A percentile compares a stretch with the other conserved stretches of the same genome.
Conservation (phyloP, 2,113 vertebrate species). For the Chrysochloris asiatica region DNA sequence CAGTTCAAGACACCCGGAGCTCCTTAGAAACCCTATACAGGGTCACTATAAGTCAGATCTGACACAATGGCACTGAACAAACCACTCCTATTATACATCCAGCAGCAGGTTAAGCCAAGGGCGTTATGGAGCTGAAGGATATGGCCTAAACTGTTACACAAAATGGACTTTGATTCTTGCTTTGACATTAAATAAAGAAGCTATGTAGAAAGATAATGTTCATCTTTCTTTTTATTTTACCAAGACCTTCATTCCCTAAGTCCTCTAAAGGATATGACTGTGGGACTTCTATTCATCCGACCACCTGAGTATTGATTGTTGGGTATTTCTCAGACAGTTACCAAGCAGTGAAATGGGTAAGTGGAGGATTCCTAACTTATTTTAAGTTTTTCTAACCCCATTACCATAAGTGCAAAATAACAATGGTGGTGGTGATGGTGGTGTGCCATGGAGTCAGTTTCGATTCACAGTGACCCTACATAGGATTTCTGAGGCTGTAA, state of each 20-base stretch:
- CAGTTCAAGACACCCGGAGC: too few relatives aligned
- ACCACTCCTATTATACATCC: neutral
- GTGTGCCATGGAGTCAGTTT: too few relatives aligned
- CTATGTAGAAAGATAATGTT: neutral
- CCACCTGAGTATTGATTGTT: neutral
- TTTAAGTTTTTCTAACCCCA: neutral
- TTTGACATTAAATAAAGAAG: slow-evolving; percentile 42
- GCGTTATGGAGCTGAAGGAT: too few relatives aligned
- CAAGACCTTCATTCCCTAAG: neutral
- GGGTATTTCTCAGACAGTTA: neutral
- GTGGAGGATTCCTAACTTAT: neutral
- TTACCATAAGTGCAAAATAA: too few relatives aligned
- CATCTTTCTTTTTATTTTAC: neutral
- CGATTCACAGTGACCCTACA: too few relatives aligned
- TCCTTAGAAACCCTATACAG: too few relatives aligned
- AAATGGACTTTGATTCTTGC: neutral
- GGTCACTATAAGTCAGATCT: too few relatives aligned
- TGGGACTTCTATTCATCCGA: neutral
- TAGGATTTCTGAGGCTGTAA: too few relatives aligned
- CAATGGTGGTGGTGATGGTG: too few relatives aligned
- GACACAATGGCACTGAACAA: too few relatives aligned
- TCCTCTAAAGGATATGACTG: neutral
- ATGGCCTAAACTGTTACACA: neutral
- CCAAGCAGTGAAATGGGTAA: neutral
- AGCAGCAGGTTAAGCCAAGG: neutral